These are phyloP conservation scores for Parochlus steinenii DNA, from an alignment of 2,888 invertebrate genomes.

Conservation along the genomic window DNA sequence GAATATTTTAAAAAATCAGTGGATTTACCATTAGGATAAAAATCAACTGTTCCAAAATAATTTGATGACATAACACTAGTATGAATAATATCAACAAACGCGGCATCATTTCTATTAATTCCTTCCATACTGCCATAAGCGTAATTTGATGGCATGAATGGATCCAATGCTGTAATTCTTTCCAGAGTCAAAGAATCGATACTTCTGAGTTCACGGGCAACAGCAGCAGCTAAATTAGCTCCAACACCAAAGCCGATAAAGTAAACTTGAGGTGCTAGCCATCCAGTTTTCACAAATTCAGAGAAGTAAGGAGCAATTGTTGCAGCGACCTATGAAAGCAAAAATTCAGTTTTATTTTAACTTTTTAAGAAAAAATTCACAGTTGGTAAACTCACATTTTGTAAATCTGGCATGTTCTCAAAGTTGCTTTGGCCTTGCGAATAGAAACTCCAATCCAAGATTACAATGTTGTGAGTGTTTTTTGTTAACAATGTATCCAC, in stretches of 20 bases:
- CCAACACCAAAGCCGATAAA: neutral
- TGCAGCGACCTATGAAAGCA: neutral
- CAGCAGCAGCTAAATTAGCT: no score
- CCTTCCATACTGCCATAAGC: no score
- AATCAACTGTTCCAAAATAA: neutral
- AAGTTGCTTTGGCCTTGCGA: neutral
- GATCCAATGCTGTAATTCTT: neutral
- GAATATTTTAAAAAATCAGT: no score
- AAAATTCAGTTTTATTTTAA: no score
- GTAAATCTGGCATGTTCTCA: neutral
- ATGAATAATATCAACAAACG: slow-evolving; percentile 1
- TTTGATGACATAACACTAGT: neutral
- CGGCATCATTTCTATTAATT: no score
- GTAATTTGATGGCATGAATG: no score
- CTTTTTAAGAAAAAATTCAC: no score
- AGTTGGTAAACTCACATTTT: no score
- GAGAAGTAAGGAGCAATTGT: neutral
- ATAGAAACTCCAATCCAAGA: neutral
- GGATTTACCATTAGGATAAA: neutral
- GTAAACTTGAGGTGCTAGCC: neutral
- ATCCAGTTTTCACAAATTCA: neutral
- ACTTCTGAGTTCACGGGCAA: no score
- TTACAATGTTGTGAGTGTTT: neutral
- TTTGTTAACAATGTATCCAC: neutral
- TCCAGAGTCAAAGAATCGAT: neutral